A percentile compares a stretch with the other conserved stretches of the same genome.
These are phyloP conservation scores for Holocentrus rufus DNA, from an alignment of 2,797 vertebrate species.

Conservation along the genomic window DNA sequence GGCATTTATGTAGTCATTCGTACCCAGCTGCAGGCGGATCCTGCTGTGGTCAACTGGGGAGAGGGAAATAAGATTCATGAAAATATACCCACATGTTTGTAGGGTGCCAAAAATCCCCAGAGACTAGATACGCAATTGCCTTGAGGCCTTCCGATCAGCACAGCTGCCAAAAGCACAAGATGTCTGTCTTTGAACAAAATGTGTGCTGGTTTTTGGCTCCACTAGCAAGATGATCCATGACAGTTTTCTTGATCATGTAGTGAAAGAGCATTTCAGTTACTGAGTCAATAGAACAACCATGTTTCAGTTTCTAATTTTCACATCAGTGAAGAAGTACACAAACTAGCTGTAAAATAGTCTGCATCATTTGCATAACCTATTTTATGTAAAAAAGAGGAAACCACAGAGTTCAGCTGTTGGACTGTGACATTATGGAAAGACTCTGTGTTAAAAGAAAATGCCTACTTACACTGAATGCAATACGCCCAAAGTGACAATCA, in stretches of 20 bases:
- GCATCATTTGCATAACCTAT: slow-evolving; percentile 54
- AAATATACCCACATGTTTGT: slow-evolving; percentile 8
- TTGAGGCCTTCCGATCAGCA: slow-evolving; percentile 13
- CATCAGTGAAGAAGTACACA: slow-evolving; percentile 13
- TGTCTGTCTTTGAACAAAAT: slow-evolving; percentile 13
- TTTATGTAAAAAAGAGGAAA: slow-evolving; percentile 71
- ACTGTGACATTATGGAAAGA: slow-evolving; percentile 32
- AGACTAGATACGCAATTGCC: not conserved
- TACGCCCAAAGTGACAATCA: not conserved
- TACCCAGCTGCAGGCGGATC: slow-evolving; percentile 91
- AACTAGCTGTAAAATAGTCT: slow-evolving; percentile 30
- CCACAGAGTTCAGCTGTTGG: slow-evolving; percentile 59
- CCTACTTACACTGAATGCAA: not conserved
- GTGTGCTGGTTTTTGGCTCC: not conserved
- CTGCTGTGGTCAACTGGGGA: slow-evolving; percentile 97
- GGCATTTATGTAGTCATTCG: slow-evolving; percentile 97
- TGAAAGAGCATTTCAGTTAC: slow-evolving; percentile 5
- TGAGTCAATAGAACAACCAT: not conserved
- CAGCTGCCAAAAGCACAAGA: slow-evolving; percentile 43
- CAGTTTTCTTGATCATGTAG: not conserved
- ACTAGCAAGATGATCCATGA: not conserved
- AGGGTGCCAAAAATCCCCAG: not conserved
- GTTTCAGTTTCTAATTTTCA: slow-evolving; percentile 48
- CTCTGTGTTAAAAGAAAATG: not conserved
- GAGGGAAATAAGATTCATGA: slow-evolving; percentile 21